Evolutionary conservation across 1,140 invertebrate species (phyloP).

Genomic region (Harlomillsia oculata): DNA sequence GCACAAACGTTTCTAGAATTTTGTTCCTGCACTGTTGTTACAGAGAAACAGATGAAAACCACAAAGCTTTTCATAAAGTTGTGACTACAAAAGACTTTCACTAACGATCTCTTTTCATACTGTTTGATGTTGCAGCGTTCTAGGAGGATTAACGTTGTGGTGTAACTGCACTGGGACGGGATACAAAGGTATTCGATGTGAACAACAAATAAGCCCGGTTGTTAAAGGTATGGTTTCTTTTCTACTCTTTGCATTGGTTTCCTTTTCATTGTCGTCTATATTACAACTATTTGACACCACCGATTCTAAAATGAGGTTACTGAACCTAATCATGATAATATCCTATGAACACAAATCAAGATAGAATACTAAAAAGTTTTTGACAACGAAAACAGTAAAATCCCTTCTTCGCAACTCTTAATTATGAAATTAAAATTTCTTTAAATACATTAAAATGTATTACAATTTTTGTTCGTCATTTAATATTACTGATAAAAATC

Average conservation of each 20-base stretch:
- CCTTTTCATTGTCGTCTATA: too few species aligned
- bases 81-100: too few species aligned
- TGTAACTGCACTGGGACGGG: slow-evolving; percentile 9
- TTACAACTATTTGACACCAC: too few species aligned
- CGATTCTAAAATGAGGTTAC: too few species aligned
- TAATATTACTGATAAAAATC: too few species aligned
- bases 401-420: neutral
- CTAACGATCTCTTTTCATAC: too few species aligned
- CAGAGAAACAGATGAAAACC: neutral
- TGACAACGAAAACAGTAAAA: neutral
- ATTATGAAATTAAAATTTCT: too few species aligned
- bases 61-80: neutral
- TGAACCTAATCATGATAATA: too few species aligned
- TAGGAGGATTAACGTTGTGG: neutral
- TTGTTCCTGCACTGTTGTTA: neutral
- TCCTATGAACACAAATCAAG: too few species aligned
- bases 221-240: slow-evolving; percentile 10
- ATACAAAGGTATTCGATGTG: slow-evolving; percentile 8
- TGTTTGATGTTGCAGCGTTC: slow-evolving; percentile 3
- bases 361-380: neutral
- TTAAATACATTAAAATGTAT: too few species aligned
- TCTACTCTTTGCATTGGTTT: neutral
- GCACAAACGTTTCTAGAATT: neutral
- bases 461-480: too few species aligned
- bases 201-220: slow-evolving; percentile 7